Percentiles rank a stretch among this genome's conserved stretches.
Conservation (phyloP, 2,888 invertebrate genomes). For the Eudemis profundana region DNA sequence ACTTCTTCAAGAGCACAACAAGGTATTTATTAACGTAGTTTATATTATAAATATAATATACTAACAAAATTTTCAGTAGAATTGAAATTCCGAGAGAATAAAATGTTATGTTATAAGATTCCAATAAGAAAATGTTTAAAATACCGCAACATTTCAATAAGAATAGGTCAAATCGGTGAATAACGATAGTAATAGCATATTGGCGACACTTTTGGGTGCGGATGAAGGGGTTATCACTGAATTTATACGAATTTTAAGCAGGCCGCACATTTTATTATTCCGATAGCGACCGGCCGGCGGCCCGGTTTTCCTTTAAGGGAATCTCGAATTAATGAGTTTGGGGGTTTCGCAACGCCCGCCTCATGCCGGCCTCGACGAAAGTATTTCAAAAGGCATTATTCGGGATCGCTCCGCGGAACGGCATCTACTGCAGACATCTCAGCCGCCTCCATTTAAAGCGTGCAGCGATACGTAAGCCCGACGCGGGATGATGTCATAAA, state of each 20-base stretch:
- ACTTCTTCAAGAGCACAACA: conserved; percentile 95
- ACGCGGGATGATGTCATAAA: conserved; percentile 86
- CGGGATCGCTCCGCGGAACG: conserved; percentile 82
- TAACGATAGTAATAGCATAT: neutral
- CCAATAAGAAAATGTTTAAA: conserved; percentile 3
- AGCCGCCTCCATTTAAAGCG: conserved; percentile 85
- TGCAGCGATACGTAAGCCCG: conserved; percentile 85
- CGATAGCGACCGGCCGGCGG: conserved; percentile 65
- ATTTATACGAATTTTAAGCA: neutral
- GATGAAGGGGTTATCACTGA: conserved; percentile 31
- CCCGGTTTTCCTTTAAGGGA: conserved; percentile 77
- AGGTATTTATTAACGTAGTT: conserved; percentile 85
- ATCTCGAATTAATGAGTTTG: conserved; percentile 80
- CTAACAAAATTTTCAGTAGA: neutral
- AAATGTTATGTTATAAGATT: conserved; percentile 27
- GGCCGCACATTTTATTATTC: conserved; percentile 67
- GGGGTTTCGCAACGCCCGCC: conserved; percentile 75
- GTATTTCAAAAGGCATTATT: conserved; percentile 80
- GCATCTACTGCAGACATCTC: conserved; percentile 82
- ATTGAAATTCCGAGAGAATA: neutral
- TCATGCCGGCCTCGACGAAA: conserved; percentile 71
- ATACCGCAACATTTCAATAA: neutral
- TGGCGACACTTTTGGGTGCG: neutral
- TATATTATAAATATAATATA: neutral
- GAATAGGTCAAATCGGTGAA: neutral